Evolutionary conservation across 2,113 vertebrate species (phyloP).

Genomic region (Leucoraja erinaceus): DNA sequence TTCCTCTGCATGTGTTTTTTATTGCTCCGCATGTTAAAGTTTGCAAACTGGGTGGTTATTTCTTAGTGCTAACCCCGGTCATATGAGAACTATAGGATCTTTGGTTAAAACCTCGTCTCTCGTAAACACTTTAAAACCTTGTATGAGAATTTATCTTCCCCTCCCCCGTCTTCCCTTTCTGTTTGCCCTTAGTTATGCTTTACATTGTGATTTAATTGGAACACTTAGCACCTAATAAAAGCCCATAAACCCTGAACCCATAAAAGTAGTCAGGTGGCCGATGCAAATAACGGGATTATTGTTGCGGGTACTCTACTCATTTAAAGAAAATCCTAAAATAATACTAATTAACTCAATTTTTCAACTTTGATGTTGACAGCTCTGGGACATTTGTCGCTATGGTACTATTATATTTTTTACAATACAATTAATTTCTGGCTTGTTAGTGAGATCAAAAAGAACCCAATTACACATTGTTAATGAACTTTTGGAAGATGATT

Average conservation of each 20-base stretch:
- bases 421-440: not conserved
- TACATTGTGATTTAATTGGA: slow-evolving; percentile 11
- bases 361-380: not conserved
- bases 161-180: no score
- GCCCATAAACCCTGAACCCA: not conserved
- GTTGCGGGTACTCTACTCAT: not conserved
- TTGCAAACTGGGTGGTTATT: not conserved
- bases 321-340: not conserved
- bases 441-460: not conserved
- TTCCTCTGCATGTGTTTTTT: no score
- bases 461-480: not conserved
- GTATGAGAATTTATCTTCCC: not conserved
- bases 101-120: not conserved
- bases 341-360: not conserved
- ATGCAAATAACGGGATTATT: not conserved
- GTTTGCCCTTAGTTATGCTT: no score
- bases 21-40: not conserved
- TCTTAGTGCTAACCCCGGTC: not conserved
- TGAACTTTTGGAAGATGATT: not conserved
- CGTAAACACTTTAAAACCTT: not conserved
- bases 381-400: not conserved
- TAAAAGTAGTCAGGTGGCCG: not conserved
- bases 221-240: slow-evolving; percentile 19
- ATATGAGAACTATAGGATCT: not conserved
- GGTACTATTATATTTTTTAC: not conserved